Conservation (phyloP, 1,140 invertebrate species). For the Drosophila orena region DNA sequence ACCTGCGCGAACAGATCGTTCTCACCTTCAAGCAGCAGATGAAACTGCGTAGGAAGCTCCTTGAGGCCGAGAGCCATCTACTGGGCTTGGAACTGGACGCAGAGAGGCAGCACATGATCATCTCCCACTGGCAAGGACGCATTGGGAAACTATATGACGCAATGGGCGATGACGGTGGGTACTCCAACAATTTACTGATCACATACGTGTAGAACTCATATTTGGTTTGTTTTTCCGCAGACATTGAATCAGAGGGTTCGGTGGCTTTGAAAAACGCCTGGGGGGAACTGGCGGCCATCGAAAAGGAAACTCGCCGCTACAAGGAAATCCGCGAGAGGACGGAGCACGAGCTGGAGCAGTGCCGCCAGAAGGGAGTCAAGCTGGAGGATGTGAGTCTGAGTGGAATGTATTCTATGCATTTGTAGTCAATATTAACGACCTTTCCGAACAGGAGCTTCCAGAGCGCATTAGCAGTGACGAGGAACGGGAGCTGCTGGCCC, state of each 20-base stretch:
- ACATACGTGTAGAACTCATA: background rate
- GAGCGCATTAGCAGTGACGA: slow-evolving; percentile 93
- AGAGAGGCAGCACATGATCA: slow-evolving; percentile 93
- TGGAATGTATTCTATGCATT: background rate
- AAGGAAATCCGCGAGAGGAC: slow-evolving; percentile 90
- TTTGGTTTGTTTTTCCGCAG: slow-evolving; percentile 21
- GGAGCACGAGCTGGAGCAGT: slow-evolving; percentile 91
- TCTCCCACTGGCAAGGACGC: slow-evolving; percentile 93
- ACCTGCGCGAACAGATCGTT: slow-evolving; percentile 92
- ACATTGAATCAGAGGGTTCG: slow-evolving; percentile 87
- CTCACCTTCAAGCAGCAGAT: slow-evolving; percentile 96
- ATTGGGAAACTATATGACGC: slow-evolving; percentile 90
- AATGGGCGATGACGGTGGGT: slow-evolving; percentile 73
- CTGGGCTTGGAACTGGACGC: slow-evolving; percentile 93
- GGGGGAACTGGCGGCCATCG: slow-evolving; percentile 92
- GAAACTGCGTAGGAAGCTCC: slow-evolving; percentile 92
- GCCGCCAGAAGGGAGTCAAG: slow-evolving; percentile 89
- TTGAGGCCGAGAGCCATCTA: slow-evolving; percentile 94
- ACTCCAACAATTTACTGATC: background rate
- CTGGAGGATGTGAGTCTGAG: slow-evolving; percentile 90
- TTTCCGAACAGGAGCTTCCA: slow-evolving; percentile 89
- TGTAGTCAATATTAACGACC: no score
- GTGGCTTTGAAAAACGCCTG: slow-evolving; percentile 93
- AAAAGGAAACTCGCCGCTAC: slow-evolving; percentile 93
- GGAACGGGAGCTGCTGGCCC: slow-evolving; percentile 92